Evolutionary conservation across 2,888 invertebrate species (phyloP).

Genomic region (Deilephila porcellus): DNA sequence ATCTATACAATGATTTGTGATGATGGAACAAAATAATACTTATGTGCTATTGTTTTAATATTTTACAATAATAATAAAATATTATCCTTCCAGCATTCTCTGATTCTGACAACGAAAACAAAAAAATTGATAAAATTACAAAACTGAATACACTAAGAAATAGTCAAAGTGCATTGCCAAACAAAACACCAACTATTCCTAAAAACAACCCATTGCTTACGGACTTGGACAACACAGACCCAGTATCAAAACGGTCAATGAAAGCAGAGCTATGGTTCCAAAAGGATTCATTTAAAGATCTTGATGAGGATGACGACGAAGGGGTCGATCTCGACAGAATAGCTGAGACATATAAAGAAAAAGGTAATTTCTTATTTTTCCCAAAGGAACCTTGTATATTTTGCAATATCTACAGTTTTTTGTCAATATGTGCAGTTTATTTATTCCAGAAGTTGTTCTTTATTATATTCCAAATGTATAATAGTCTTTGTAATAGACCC

Average conservation of each 20-base stretch:
- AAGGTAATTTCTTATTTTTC: constrained; percentile 76
- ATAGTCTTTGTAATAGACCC: neutral
- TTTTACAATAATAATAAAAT: constrained; percentile 4
- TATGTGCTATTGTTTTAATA: neutral
- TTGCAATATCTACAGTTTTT: no score
- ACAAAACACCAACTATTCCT: constrained; percentile 57
- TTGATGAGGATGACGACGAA: constrained; percentile 93
- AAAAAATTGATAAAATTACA: constrained; percentile 70
- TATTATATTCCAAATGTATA: neutral
- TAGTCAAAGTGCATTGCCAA: constrained; percentile 50
- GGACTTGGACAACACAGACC: constrained; percentile 91
- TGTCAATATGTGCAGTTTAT: no score
- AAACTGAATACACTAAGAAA: constrained; percentile 73
- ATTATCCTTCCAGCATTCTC: constrained; percentile 82
- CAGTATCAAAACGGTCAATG: constrained; percentile 88
- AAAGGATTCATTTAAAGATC: constrained; percentile 91
- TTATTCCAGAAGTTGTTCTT: no score
- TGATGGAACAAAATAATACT: no score
- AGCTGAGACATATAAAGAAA: constrained; percentile 88
- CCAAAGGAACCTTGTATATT: no score
- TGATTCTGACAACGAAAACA: constrained; percentile 85
- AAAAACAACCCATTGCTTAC: constrained; percentile 90
- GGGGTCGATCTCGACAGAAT: constrained; percentile 94
- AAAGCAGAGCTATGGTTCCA: constrained; percentile 95
- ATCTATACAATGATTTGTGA: no score